Evolutionary conservation across 2,888 invertebrate genomes (phyloP).

Genomic region (Anoncus sp.): DNA sequence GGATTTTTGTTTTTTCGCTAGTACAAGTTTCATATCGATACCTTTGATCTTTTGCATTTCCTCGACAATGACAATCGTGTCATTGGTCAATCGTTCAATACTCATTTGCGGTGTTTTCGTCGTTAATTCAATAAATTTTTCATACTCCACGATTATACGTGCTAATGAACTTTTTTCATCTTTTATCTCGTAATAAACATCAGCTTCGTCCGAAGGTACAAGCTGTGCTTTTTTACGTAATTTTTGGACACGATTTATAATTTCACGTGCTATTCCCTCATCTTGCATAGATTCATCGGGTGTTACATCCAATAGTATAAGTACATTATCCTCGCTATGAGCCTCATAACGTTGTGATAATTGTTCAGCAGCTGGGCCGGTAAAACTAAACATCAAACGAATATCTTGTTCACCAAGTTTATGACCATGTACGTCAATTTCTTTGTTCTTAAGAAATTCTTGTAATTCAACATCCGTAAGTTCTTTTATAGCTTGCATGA

Average conservation of each 20-base stretch:
- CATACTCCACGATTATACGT: slow-evolving; percentile 88
- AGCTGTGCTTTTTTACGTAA: slow-evolving; percentile 97
- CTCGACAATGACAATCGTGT: slow-evolving; percentile 88
- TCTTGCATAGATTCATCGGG: slow-evolving; percentile 96
- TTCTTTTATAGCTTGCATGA: slow-evolving; percentile 92
- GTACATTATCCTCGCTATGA: slow-evolving; percentile 94
- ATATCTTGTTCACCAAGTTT: slow-evolving; percentile 91
- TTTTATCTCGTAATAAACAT: slow-evolving; percentile 89
- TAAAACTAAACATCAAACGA: slow-evolving; percentile 92
- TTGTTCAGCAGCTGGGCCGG: slow-evolving; percentile 85
- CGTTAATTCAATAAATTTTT: slow-evolving; percentile 91
- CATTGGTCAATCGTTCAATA: slow-evolving; percentile 81
- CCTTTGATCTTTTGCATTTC: slow-evolving; percentile 91
- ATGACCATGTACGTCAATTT: slow-evolving; percentile 90
- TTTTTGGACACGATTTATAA: slow-evolving; percentile 98
- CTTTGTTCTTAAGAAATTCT: slow-evolving; percentile 88
- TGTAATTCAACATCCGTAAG: slow-evolving; percentile 92
- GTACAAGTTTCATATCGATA: slow-evolving; percentile 88
- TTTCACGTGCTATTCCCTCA: slow-evolving; percentile 97
- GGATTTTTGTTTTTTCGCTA: slow-evolving; percentile 84
- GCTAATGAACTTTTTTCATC: slow-evolving; percentile 86
- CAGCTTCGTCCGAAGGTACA: slow-evolving; percentile 95
- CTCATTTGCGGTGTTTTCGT: slow-evolving; percentile 91
- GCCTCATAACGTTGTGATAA: slow-evolving; percentile 92
- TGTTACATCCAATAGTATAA: slow-evolving; percentile 95